Evolutionary conservation across 2,797 vertebrate genomes (phyloP).

Genomic region (Petrocephalus sullivani): DNA sequence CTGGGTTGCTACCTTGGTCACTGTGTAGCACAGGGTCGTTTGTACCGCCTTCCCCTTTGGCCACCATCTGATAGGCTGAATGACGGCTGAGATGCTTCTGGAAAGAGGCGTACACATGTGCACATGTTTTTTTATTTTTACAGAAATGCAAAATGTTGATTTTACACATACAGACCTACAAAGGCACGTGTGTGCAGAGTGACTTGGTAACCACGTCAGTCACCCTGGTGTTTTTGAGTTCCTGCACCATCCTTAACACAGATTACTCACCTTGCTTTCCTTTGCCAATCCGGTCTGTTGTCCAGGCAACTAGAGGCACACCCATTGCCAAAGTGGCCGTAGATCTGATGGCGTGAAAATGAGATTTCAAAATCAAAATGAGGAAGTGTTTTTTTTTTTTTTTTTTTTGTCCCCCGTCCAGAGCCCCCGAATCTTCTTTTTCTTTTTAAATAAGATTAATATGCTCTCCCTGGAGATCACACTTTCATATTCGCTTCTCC

Average conservation of each 20-base stretch:
- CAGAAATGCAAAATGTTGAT: not conserved
- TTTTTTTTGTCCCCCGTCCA: no score
- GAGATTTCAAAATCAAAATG: not conserved
- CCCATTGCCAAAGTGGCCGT: constrained; percentile 39
- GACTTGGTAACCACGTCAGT: not conserved
- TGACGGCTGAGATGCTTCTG: not conserved
- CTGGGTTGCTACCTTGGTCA: not conserved
- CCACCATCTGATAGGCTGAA: not conserved
- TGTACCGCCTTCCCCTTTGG: not conserved
- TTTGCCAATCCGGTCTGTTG: constrained; percentile 3
- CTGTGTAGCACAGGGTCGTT: not conserved
- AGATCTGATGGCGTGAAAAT: not conserved
- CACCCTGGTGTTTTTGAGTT: constrained; percentile 28
- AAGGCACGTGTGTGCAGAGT: not conserved
- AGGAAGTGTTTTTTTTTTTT: not conserved
- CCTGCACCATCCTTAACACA: constrained; percentile 36
- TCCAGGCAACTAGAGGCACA: constrained; percentile 32
- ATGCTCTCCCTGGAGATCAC: not conserved
- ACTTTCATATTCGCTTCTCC: not conserved
- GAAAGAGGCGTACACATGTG: not conserved
- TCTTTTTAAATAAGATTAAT: not conserved
- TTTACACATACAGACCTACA: not conserved
- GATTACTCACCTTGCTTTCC: constrained; percentile 41
- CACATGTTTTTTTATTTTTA: not conserved
- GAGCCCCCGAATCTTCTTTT: no score